phyloP scores from a whole-genome alignment of 1,140 invertebrate species.

The Formica exsecta region DNA sequence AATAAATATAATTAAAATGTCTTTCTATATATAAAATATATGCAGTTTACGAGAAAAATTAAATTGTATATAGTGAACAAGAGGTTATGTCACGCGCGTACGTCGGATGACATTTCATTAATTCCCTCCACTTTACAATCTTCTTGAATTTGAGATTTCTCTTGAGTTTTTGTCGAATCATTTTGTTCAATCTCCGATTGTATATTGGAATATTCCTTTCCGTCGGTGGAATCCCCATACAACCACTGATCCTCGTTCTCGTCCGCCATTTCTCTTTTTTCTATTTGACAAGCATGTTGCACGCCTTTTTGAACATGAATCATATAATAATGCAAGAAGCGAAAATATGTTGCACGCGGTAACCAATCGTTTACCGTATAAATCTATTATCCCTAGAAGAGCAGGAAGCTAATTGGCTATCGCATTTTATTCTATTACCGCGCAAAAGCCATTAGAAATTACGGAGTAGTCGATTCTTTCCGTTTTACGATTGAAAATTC shows the following conservation, averaged over 20 bases:
- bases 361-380: neutral
- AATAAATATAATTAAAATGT: neutral
- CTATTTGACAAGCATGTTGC: slow-evolving; percentile 46
- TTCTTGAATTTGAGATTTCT: slow-evolving; percentile 76
- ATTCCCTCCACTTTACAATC: slow-evolving; percentile 70
- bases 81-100: slow-evolving; percentile 75
- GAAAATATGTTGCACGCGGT: neutral
- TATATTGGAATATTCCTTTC: slow-evolving; percentile 77
- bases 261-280: slow-evolving; percentile 87
- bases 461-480: too few relatives aligned
- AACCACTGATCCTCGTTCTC: slow-evolving; percentile 93
- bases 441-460: too few relatives aligned
- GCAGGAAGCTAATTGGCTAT: too few relatives aligned
- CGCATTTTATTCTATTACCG: too few relatives aligned
- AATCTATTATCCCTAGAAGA: too few relatives aligned
- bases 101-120: slow-evolving; percentile 66
- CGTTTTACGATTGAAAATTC: neutral
- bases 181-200: slow-evolving; percentile 79
- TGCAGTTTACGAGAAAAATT: neutral
- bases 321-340: too few relatives aligned
- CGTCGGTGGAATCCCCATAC: slow-evolving; percentile 89
- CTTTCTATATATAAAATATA: neutral
- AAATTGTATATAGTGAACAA: slow-evolving; percentile 35
- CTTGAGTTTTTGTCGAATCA: slow-evolving; percentile 75
- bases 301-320: neutral